Percentiles rank a stretch among this genome's conserved stretches.
Conservation (phyloP, 1,140 invertebrate genomes). For the Hyposmocoma kahamanoa region DNA sequence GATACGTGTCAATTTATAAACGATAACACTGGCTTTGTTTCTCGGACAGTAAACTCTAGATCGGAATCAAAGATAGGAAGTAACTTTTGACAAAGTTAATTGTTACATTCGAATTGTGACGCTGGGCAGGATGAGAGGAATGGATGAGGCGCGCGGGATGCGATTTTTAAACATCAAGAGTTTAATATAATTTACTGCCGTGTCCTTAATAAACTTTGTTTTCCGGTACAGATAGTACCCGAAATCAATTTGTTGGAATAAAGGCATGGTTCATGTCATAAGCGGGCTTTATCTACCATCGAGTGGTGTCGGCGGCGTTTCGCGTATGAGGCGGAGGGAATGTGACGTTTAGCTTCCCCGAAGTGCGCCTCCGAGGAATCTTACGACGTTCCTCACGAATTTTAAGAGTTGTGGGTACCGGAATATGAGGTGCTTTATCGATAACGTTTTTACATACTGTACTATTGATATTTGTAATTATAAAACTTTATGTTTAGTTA, state of each 20-base stretch:
- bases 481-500: too few relatives aligned
- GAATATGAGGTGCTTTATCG: too few relatives aligned
- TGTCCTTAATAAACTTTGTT: too few relatives aligned
- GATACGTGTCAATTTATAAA: conserved; percentile 33
- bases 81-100: too few relatives aligned
- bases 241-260: conserved; percentile 64
- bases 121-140: too few relatives aligned
- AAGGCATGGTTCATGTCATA: conserved; percentile 54
- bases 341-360: conserved; percentile 48
- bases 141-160: too few relatives aligned
- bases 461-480: too few relatives aligned
- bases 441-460: too few relatives aligned
- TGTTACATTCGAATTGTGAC: too few relatives aligned
- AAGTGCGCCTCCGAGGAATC: conserved; percentile 32
- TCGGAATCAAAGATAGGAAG: conserved; percentile 10
- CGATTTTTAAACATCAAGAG: too few relatives aligned
- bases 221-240: too few relatives aligned
- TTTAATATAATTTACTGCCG: too few relatives aligned
- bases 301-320: conserved; percentile 50
- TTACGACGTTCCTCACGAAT: not conserved
- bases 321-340: conserved; percentile 42
- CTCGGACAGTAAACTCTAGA: conserved; percentile 19
- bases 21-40: conserved; percentile 27
- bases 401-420: not conserved
- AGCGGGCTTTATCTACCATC: conserved; percentile 58